These are phyloP conservation scores for Agrilus planipennis DNA, from an alignment of 1,140 invertebrate species.

Conservation along the genomic window DNA sequence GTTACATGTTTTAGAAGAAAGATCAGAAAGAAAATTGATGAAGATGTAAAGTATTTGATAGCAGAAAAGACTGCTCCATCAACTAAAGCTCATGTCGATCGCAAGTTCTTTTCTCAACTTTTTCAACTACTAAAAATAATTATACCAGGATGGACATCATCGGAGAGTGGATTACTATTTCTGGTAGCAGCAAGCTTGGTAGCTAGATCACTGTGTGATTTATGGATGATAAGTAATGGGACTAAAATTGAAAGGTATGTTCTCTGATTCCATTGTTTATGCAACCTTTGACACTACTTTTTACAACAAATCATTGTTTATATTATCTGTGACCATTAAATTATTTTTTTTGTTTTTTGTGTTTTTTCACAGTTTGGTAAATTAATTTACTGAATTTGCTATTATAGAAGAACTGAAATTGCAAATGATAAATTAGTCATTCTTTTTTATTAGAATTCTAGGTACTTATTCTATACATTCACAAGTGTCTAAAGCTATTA, in stretches of 20 bases:
- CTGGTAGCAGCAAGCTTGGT: conserved; percentile 74
- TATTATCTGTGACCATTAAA: too few species aligned
- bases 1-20: conserved; percentile 12
- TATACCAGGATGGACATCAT: conserved; percentile 61
- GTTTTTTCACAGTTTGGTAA: too few species aligned
- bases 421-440: too few species aligned
- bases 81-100: conserved; percentile 75
- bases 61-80: conserved; percentile 51
- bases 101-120: conserved; percentile 69
- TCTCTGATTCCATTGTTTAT: not conserved
- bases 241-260: conserved; percentile 78
- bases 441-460: too few species aligned
- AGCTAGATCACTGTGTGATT: conserved; percentile 82
- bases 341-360: too few species aligned
- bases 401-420: too few species aligned
- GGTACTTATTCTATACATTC: too few species aligned
- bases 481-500: too few species aligned
- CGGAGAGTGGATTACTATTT: conserved; percentile 66
- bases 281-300: too few species aligned
- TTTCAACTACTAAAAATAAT: conserved; percentile 67
- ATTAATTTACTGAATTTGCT: too few species aligned
- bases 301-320: too few species aligned
- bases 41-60: conserved; percentile 66
- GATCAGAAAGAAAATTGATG: conserved; percentile 35
- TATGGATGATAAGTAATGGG: conserved; percentile 92